Conservation (phyloP, 1,140 invertebrate genomes). For the Drosophila repletoides region DNA sequence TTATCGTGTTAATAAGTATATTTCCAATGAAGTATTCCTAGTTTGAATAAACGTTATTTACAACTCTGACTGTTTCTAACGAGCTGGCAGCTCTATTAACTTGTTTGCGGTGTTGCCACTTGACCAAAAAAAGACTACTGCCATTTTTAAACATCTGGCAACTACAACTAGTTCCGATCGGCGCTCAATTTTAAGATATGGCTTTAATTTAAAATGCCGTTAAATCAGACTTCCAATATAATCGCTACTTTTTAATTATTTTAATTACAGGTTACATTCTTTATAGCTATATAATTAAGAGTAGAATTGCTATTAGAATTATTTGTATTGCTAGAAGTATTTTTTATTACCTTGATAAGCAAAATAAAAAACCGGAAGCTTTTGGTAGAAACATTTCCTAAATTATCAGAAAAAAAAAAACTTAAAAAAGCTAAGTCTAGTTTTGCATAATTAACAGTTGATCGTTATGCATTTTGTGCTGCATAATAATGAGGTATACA, state of each 20-base stretch:
- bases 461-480: slow-evolving; percentile 13
- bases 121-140: neutral
- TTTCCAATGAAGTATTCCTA: too few relatives aligned
- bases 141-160: slow-evolving; percentile 4
- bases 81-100: neutral
- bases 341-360: slow-evolving; percentile 13
- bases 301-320: too few relatives aligned
- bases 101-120: neutral
- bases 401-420: slow-evolving; percentile 7
- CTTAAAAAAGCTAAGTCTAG: too few relatives aligned
- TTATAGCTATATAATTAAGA: too few relatives aligned
- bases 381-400: slow-evolving; percentile 10
- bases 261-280: too few relatives aligned
- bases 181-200: neutral
- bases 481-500: slow-evolving; percentile 19
- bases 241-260: neutral
- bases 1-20: too few relatives aligned
- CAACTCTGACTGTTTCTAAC: neutral
- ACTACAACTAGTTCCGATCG: slow-evolving; percentile 3
- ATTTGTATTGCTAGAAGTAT: too few relatives aligned
- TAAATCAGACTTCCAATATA: too few relatives aligned
- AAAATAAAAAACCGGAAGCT: slow-evolving; percentile 17
- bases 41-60: neutral
- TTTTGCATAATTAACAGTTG: slow-evolving; percentile 46
- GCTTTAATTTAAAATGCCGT: neutral